Percentiles rank a stretch among this genome's conserved stretches.
Conservation (phyloP, 2,888 invertebrate genomes). For the Nemotelus pantherinus region DNA sequence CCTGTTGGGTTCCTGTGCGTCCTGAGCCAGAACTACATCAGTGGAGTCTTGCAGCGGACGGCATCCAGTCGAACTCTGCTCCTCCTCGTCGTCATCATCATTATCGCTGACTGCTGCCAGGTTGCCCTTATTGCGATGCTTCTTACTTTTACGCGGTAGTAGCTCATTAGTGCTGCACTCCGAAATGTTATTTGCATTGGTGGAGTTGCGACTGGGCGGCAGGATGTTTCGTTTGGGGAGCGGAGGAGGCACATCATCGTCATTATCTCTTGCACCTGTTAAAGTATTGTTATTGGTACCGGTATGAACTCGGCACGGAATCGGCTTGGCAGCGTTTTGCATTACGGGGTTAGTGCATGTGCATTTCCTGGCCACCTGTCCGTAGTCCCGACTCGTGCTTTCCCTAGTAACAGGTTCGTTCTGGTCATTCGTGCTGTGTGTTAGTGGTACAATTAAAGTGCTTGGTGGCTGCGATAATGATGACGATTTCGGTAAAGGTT, state of each 20-base stretch:
- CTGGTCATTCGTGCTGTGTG: neutral
- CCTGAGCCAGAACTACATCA: constrained; percentile 23
- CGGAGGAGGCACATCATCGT: constrained; percentile 43
- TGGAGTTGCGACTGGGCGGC: constrained; percentile 49
- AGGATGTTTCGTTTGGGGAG: constrained; percentile 42
- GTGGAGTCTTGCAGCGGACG: constrained; percentile 15
- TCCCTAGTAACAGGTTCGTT: neutral
- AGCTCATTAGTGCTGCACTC: constrained; percentile 55
- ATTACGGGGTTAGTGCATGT: neutral
- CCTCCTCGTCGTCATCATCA: constrained; percentile 31
- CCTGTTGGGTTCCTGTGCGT: neutral
- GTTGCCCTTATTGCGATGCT: constrained; percentile 17
- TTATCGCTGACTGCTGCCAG: constrained; percentile 3
- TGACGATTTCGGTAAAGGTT: constrained; percentile 13
- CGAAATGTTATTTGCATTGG: constrained; percentile 51
- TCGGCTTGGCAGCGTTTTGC: neutral
- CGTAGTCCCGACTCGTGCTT: neutral
- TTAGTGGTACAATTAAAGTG: constrained; percentile 35
- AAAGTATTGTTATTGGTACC: constrained; percentile 53
- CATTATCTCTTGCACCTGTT: constrained; percentile 47
- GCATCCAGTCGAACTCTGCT: constrained; percentile 35
- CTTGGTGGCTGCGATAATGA: constrained; percentile 24
- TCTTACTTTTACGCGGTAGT: constrained; percentile 47
- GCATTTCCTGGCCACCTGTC: neutral
- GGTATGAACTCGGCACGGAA: constrained; percentile 36